A percentile compares a stretch with the other conserved stretches of the same genome.
These are phyloP conservation scores for Garrulus glandarius DNA, from an alignment of 2,797 vertebrate species.

Conservation along the genomic window DNA sequence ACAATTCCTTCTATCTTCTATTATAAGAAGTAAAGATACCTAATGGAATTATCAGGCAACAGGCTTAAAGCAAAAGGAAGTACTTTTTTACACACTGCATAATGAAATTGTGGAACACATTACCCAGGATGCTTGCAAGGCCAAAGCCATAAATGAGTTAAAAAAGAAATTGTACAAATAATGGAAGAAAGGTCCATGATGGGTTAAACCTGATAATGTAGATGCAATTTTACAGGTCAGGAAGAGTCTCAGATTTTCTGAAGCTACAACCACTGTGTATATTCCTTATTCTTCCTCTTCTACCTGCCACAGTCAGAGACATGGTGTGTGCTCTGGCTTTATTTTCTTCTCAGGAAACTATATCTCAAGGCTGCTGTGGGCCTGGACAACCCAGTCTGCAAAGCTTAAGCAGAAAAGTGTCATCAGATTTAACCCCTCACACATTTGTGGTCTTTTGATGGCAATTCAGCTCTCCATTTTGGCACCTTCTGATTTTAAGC, in stretches of 20 bases:
- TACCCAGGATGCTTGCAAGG: slow-evolving; percentile 36
- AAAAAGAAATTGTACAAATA: slow-evolving; percentile 39
- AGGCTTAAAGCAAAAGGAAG: slow-evolving; percentile 50
- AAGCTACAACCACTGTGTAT: neutral
- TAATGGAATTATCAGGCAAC: slow-evolving; percentile 51
- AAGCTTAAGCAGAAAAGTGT: neutral
- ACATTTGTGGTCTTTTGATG: neutral
- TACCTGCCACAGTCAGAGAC: neutral
- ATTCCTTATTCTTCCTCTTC: neutral
- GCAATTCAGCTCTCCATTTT: neutral
- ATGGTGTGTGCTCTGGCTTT: neutral
- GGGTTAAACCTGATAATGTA: neutral
- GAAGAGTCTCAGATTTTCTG: neutral
- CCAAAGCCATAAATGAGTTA: slow-evolving; percentile 35
- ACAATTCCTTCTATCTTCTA: neutral
- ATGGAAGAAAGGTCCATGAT: neutral
- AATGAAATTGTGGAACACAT: slow-evolving; percentile 60
- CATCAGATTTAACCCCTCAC: neutral
- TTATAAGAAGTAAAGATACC: neutral
- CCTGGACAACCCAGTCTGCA: neutral
- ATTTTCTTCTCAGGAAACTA: neutral
- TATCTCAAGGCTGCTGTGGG: neutral
- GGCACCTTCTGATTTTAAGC: neutral
- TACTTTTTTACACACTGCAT: slow-evolving; percentile 52
- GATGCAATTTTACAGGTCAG: neutral